Base-by-base conservation (phyloP, 2,113 vertebrate genomes). In the Gobiocypris rarus region DNA sequence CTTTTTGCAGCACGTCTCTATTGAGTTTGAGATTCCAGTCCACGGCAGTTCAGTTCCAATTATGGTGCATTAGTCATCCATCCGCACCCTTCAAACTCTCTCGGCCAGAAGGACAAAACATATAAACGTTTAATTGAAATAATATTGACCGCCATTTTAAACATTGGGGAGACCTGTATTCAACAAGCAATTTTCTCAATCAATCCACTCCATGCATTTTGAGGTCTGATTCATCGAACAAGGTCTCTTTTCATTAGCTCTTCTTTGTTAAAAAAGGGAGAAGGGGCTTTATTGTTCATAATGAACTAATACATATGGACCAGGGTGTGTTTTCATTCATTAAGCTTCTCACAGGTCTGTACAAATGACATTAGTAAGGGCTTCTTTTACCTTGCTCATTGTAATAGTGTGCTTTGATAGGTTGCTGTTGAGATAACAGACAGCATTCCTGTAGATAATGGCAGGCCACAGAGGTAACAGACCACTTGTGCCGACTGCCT, bases 391-490 rank as follows among this genome's bases (percentile, higher is more conserved):
- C 58, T 67, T 67, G 58, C 4, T 26, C 67, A 41, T 52, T 73
- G 75, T 58, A 70, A 69, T 78, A 19, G 17, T 45, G 19, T 14
- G 43, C 54, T 11, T 43, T 61, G 76, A 52, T 80, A 14, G 56
- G 34, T 9, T 34, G 24, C 75, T 84, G 24, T 54, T 75, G 59
- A 85, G 71, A 81, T 48, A 58, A 48, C 58, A 65, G 26, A 63
- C 28, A 75, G 45, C 45, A 85, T 82, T 85, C 84, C 77, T 73
- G 50, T 41, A 75, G 76, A 85, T 85, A 85, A 85, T 41, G 71
- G 71, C n/a, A 22, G 31, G 71, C 48, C 59, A 78, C 45, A 58
- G 63, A 75, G 45, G 59, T 24, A 81, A 41, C 77, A 26, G 83
- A 67, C 19, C 75, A 67, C 67, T 75, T 54, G 31, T 61, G 59